A percentile compares a stretch with the other conserved stretches of the same genome.
These are phyloP conservation scores for Epicampocera succincta DNA, from an alignment of 2,888 invertebrate genomes.

Conservation along the genomic window DNA sequence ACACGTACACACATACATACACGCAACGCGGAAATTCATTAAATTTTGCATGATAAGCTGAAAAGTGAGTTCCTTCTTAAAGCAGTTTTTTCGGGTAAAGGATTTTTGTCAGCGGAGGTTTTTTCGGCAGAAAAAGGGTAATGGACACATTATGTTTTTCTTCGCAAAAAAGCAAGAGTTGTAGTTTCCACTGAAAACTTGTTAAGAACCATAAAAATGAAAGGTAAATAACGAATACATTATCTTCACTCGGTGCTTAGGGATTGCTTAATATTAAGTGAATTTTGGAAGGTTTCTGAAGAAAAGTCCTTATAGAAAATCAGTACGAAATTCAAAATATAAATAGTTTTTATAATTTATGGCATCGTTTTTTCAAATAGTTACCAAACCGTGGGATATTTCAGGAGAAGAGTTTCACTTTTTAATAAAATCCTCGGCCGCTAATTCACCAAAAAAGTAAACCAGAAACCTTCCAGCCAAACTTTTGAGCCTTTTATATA, in stretches of 20 bases:
- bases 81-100: conserved; percentile 47
- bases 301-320: neutral
- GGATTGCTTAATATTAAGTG: conserved; percentile 63
- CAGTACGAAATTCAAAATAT: too few relatives aligned
- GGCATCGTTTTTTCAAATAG: too few relatives aligned
- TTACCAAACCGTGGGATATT: too few relatives aligned
- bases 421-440: too few relatives aligned
- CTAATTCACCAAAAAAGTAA: too few relatives aligned
- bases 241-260: conserved; percentile 35
- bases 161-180: conserved; percentile 25
- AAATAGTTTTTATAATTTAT: too few relatives aligned
- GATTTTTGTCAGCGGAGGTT: conserved; percentile 55
- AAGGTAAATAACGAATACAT: neutral
- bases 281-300: conserved; percentile 39
- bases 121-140: conserved; percentile 60
- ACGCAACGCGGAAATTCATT: conserved; percentile 36
- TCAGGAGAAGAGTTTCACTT: too few relatives aligned
- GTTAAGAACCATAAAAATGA: neutral
- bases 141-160: conserved; percentile 4
- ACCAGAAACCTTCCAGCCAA: too few relatives aligned
- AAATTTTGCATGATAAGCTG: conserved; percentile 47
- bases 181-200: conserved; percentile 11
- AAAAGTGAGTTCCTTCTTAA: neutral
- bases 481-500: too few relatives aligned
- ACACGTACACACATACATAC: neutral